Evolutionary conservation across 2,113 vertebrate genomes (phyloP), one percentile per base, ranked within the genome.

Genomic region (Leptodactylus fuscus): DNA sequence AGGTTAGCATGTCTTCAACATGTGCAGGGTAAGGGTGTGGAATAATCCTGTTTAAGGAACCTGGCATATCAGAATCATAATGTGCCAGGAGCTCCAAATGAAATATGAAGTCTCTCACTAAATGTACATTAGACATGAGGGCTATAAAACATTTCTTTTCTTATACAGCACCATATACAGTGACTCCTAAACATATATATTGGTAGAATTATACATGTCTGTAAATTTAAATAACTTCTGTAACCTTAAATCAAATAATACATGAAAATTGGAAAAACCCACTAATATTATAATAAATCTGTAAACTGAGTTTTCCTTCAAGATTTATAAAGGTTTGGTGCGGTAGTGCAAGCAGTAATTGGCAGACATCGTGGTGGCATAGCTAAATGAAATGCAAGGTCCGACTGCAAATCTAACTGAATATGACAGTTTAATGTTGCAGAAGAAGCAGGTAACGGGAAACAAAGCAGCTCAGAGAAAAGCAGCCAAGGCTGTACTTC

Each of bases 1-100:
- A 69, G 80, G 36, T 81, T 48, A 58, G 32, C 32, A 53, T 83
- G 55, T 10, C 34, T 48, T 36, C 34, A 55, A 41, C 55, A 62
- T 55, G 82, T 76, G 71, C 82, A 48, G 70, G 46, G 16, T 34
- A 41, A 83, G 53, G 38, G 70, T 27, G 71, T 18, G 48, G 65
- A 82, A 36, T 36, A 12, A 53, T 51, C 46, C 44, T 51, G 73
- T 11, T 29, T 15, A 8, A 74, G n/a, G 13, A 48, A 29, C 44
- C 44, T 74, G 41, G 10, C 20, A 46, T 1, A 13, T 7, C n/a
- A 11, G 8, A 58, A 32, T 15, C 60, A 29, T 32, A 15, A 65
- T 5, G 11, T 65, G 27, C 12, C 27, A 65, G 15, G 13, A 32
- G 60, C 1, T n/a, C n/a, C n/a, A n/a, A n/a, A n/a, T n/a, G n/a